Percentiles rank a stretch among this genome's conserved stretches.
phyloP scores from a whole-genome alignment of 30 jellyfish, hydroid and myxozoan genomes.

The Aurelia sp. region DNA sequence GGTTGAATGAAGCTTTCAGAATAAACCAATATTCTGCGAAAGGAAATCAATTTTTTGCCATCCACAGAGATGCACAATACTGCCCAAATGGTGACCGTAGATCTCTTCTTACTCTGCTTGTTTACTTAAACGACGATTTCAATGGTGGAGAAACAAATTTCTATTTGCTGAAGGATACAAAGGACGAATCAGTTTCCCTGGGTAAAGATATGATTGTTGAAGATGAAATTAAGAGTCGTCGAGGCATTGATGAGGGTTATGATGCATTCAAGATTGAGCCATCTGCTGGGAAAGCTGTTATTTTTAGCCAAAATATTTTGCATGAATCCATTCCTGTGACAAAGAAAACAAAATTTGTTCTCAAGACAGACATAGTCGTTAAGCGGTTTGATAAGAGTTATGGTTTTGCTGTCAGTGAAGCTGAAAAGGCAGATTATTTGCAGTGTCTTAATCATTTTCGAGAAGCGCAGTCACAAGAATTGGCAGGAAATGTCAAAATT shows the following conservation, averaged over 20 bases:
- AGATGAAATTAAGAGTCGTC: constrained; percentile 61
- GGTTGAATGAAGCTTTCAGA: constrained; percentile 47
- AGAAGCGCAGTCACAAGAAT: constrained; percentile 54
- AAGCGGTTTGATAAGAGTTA: constrained; percentile 29
- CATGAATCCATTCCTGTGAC: constrained; percentile 55
- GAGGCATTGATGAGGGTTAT: constrained; percentile 64
- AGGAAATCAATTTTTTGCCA: constrained; percentile 25
- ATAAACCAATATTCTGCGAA: constrained; percentile 13
- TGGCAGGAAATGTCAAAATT: constrained; percentile 13
- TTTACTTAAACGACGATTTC: constrained; percentile 71
- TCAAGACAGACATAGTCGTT: constrained; percentile 60
- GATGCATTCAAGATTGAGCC: constrained; percentile 45
- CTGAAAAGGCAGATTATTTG: constrained; percentile 59
- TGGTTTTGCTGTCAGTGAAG: constrained; percentile 61
- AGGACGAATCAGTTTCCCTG: neutral
- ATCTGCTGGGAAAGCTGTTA: constrained; percentile 50
- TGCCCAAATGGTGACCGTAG: constrained; percentile 82
- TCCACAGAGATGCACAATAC: constrained; percentile 69
- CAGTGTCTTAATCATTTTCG: constrained; percentile 64
- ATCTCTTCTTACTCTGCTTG: constrained; percentile 48
- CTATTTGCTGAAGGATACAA: constrained; percentile 32
- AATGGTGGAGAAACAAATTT: constrained; percentile 64
- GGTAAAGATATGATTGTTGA: constrained; percentile 46
- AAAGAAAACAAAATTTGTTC: constrained; percentile 13
- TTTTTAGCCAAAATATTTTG: constrained; percentile 64